Conservation (phyloP, 1,140 invertebrate species). For the Eumeta japonica region DNA sequence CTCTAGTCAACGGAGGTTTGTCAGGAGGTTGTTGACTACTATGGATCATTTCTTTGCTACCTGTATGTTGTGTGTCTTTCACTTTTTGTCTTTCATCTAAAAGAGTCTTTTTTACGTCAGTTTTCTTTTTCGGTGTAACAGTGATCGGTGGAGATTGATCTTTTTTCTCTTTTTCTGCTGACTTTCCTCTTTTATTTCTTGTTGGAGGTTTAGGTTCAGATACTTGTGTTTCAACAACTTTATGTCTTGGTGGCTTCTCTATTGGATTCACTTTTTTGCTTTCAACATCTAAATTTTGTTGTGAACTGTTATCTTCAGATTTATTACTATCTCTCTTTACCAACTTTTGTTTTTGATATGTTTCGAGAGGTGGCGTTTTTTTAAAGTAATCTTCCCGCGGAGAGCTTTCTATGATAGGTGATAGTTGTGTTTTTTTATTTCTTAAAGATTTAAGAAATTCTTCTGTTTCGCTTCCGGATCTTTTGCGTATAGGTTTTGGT, state of each 20-base stretch:
- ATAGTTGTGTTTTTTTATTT: conserved; percentile 67
- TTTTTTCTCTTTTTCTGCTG: conserved; percentile 27
- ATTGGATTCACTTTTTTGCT: conserved; percentile 51
- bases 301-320: conserved; percentile 16
- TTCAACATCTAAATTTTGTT: conserved; percentile 14
- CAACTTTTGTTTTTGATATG: conserved; percentile 36
- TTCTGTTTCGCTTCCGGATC: conserved; percentile 55
- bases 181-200: conserved; percentile 38
- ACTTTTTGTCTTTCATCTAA: conserved; percentile 43
- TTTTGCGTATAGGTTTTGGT: conserved; percentile 45
- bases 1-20: conserved; percentile 63
- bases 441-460: conserved; percentile 54
- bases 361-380: conserved; percentile 38
- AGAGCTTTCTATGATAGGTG: conserved; percentile 72
- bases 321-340: conserved; percentile 25
- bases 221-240: conserved; percentile 28
- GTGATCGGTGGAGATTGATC: conserved; percentile 34
- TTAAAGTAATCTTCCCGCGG: conserved; percentile 69
- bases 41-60: conserved; percentile 63
- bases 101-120: conserved; percentile 36
- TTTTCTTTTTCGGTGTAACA: conserved; percentile 48
- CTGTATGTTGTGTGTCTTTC: conserved; percentile 27
- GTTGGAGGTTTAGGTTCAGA: conserved; percentile 39
- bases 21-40: conserved; percentile 66
- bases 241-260: conserved; percentile 50